Percentiles rank a stretch among this genome's conserved stretches.
Evolutionary conservation across 2,113 vertebrate genomes (phyloP).

Genomic region (Microcebus lehilahytsara): DNA sequence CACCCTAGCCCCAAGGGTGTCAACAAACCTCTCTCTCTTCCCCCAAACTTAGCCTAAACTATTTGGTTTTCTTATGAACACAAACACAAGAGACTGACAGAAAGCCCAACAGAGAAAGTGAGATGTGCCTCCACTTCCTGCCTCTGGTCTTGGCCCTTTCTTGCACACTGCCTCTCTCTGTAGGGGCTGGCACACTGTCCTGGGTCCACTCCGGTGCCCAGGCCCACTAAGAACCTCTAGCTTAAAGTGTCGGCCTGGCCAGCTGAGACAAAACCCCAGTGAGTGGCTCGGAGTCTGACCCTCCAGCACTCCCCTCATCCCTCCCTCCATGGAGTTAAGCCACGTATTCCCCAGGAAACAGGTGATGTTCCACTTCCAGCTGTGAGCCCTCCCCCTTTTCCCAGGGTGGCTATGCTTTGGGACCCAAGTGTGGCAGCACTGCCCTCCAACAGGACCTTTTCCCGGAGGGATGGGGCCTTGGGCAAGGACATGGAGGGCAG

Average conservation of each 20-base stretch:
- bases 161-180: background rate
- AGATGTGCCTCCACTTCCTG: background rate
- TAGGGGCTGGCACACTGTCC: background rate
- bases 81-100: background rate
- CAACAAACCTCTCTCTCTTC: background rate
- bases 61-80: background rate
- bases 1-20: background rate
- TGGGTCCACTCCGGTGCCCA: background rate
- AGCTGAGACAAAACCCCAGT: background rate
- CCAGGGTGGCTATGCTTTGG: rapidly evolving
- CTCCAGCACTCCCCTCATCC: background rate
- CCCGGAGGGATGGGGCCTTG: rapidly evolving
- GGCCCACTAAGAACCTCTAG: background rate
- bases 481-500: background rate
- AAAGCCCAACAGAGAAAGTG: background rate
- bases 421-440: rapidly evolving
- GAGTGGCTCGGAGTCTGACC: background rate
- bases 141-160: background rate
- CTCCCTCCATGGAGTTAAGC: background rate
- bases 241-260: background rate
- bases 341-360: background rate
- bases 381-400: background rate
- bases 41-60: background rate
- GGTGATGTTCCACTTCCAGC: rapidly evolving
- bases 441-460: background rate